Percentiles rank a stretch among this genome's conserved stretches.
Conservation (phyloP, 2,797 vertebrate genomes). For the Alca torda region DNA sequence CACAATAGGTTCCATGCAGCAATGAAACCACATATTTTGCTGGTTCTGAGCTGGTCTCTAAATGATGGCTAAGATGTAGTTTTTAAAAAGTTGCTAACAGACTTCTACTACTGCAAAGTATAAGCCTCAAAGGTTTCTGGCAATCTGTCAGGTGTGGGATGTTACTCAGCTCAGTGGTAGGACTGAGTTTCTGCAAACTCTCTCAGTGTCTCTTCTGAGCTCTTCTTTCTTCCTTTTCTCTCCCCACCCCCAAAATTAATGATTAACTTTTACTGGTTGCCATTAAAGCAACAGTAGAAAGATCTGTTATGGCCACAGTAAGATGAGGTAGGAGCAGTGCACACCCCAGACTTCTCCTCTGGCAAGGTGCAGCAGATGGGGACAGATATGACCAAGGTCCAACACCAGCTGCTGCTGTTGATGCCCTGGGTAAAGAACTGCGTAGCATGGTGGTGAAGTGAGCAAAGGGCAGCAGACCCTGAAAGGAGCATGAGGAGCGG, state of each 20-base stretch:
- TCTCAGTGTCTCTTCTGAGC: neutral
- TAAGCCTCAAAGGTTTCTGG: neutral
- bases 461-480: neutral
- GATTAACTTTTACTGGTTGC: neutral
- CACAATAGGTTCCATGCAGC: neutral
- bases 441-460: neutral
- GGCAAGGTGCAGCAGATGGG: neutral
- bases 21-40: neutral
- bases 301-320: neutral
- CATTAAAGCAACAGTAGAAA: neutral
- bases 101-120: neutral
- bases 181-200: neutral
- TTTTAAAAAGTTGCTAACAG: neutral
- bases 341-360: neutral
- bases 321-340: neutral
- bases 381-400: neutral
- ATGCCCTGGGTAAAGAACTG: neutral
- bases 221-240: neutral
- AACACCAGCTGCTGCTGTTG: neutral
- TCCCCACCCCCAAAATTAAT: neutral
- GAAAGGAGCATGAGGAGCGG: neutral
- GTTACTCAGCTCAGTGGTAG: neutral
- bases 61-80: neutral
- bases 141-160: neutral
- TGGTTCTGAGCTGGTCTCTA: neutral